A percentile compares a stretch with the other conserved stretches of the same genome.
Evolutionary conservation across 1,140 invertebrate species (phyloP).

Genomic region (Octopus sinensis): DNA sequence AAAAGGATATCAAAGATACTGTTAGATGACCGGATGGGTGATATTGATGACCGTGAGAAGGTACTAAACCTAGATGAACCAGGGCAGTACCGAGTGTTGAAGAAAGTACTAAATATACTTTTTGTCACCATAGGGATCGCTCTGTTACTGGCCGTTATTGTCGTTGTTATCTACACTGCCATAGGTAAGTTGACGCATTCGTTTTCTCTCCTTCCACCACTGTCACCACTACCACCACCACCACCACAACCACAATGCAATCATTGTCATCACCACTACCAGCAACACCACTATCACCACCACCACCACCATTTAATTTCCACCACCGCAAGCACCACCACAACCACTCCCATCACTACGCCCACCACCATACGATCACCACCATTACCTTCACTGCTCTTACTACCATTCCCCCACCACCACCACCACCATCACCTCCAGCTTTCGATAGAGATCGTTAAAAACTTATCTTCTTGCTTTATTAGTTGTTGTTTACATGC

Average conservation of each 20-base stretch:
- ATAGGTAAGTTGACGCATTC: slow-evolving; percentile 25
- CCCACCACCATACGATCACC: too few species aligned
- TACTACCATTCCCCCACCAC: too few species aligned
- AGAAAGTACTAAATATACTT: slow-evolving; percentile 33
- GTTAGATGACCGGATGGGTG: slow-evolving; percentile 32
- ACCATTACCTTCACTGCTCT: too few species aligned
- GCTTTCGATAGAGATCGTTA: too few species aligned
- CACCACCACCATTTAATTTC: background rate
- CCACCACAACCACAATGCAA: background rate
- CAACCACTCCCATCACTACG: too few species aligned
- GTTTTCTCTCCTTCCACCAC: background rate
- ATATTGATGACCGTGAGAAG: slow-evolving; percentile 25
- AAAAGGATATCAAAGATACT: slow-evolving; percentile 28
- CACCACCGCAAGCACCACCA: too few species aligned
- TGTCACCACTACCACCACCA: background rate
- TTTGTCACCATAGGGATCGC: slow-evolving; percentile 34
- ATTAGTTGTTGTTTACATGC: too few species aligned
- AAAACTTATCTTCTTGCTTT: too few species aligned
- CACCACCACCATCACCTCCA: too few species aligned
- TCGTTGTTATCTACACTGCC: slow-evolving; percentile 34
- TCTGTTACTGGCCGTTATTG: slow-evolving; percentile 32
- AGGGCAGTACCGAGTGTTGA: slow-evolving; percentile 34
- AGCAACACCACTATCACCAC: background rate
- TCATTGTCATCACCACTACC: background rate
- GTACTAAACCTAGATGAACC: slow-evolving; percentile 26